A percentile compares a stretch with the other conserved stretches of the same genome.
These are phyloP conservation scores for Cantharis flavilabris DNA, from an alignment of 2,888 invertebrate species.

Conservation along the genomic window DNA sequence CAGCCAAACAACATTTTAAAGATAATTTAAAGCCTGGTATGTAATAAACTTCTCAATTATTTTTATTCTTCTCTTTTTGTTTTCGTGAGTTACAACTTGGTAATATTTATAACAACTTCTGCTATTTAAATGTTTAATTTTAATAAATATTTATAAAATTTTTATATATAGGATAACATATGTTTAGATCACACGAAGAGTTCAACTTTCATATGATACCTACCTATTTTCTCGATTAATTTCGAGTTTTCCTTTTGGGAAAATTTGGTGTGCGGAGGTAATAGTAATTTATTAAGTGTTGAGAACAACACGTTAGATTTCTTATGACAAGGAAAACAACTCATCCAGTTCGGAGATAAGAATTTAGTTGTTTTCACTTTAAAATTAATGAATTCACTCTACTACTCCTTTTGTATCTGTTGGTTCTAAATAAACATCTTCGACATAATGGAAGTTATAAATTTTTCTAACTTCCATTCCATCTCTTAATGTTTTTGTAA, in stretches of 20 bases:
- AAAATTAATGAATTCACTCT: conserved; percentile 1
- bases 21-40: neutral
- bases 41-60: neutral
- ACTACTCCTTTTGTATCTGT: neutral
- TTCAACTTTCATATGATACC: no score
- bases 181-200: no score
- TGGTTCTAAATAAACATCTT: neutral
- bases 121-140: neutral
- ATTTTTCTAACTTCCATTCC: neutral
- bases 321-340: neutral
- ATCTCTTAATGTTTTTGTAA: neutral
- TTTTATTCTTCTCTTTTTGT: neutral
- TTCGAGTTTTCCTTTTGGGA: neutral
- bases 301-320: neutral
- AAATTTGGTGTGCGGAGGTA: neutral
- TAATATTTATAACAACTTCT: neutral
- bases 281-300: neutral
- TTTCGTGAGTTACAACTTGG: neutral
- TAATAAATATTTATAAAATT: neutral
- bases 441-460: neutral
- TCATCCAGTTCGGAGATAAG: neutral
- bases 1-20: neutral
- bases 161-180: neutral
- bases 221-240: neutral
- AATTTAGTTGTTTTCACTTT: neutral